Evolutionary conservation across 2,888 invertebrate genomes (phyloP), one percentile per base, ranked within the genome.

Genomic region (Aspidiotus destructor): DNA sequence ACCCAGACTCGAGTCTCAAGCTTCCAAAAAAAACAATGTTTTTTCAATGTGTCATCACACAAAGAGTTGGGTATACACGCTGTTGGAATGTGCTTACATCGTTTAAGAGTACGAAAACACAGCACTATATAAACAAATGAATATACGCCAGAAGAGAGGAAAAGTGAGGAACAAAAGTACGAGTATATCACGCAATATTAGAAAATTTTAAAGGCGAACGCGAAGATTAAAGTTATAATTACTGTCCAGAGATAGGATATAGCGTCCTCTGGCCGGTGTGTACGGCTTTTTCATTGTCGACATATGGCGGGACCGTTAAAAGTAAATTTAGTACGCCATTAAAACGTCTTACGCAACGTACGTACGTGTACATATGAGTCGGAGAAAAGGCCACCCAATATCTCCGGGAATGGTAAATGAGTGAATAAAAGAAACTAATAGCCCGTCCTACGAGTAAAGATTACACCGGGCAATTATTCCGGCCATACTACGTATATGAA

Each of bases 221-320:
- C 28, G 62, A 62, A 62, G 62, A 62, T 62, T 62, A 62, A 62
- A 62, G 62, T 62, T 62, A 62, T 62, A 62, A 62, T 62, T 62
- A 62, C 52, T 62, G 62, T 62, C 52, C 62, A 48, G n/a, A 48
- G 10, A 48, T 48, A 48, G n/a, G 6, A 48, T 48, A 48, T 48
- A 48, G n/a, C 48, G 48, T 48, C 48, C 48, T n/a, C 48, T 62
- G 40, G 52, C 40, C 40, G 62, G 40, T 62, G 52, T 44, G 52
- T 52, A 62, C 52, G 62, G 62, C 48, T 62, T 62, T 62, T 62
- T 62, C 62, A 62, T 62, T 62, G 62, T 62, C 62, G 62, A 62
- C 62, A 62, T 44, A 62, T 62, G 62, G 62, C 52, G 44, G 52
- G 62, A 62, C 62, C 62, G 62, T 62, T 62, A 62, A 62, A 62